A percentile compares a stretch with the other conserved stretches of the same genome.
phyloP scores from a whole-genome alignment of 1,140 invertebrate species.

The Pristionchus pacificus region DNA sequence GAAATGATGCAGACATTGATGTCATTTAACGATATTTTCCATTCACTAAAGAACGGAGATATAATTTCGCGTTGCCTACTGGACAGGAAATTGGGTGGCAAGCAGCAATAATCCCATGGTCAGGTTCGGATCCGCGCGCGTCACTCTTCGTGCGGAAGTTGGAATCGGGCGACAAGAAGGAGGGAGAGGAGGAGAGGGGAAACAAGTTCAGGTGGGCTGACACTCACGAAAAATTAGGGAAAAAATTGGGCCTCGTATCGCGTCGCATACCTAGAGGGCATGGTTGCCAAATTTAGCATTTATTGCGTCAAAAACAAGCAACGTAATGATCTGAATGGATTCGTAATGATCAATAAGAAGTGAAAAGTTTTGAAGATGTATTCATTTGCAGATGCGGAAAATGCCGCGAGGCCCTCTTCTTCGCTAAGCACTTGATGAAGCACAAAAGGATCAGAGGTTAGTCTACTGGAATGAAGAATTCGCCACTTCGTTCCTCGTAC shows the following conservation, averaged over 20 bases:
- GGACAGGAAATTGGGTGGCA: no score
- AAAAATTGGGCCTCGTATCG: not conserved
- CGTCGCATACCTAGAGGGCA: no score
- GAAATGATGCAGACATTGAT: conserved; percentile 6
- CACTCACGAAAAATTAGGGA: conserved; percentile 11
- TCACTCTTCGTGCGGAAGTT: conserved; percentile 7
- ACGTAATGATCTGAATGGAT: no score
- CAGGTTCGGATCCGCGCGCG: conserved; percentile 3
- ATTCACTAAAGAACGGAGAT: no score
- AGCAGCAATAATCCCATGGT: conserved; percentile 13
- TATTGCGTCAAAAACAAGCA: conserved; percentile 9
- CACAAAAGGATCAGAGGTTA: conserved; percentile 26
- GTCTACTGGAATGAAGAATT: no score
- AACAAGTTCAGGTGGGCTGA: conserved; percentile 13
- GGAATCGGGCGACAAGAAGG: not conserved
- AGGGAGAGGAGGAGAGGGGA: conserved; percentile 2
- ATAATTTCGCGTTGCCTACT: no score
- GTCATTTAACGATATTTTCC: not conserved
- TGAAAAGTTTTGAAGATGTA: no score
- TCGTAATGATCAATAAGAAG: no score
- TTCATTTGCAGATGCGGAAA: conserved; percentile 37
- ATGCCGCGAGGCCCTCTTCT: conserved; percentile 37
- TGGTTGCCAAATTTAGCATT: no score
- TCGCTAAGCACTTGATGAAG: conserved; percentile 41
- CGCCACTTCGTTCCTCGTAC: no score